Conservation (phyloP, 2,797 vertebrate species). For the Mormyrops boulengeri region DNA sequence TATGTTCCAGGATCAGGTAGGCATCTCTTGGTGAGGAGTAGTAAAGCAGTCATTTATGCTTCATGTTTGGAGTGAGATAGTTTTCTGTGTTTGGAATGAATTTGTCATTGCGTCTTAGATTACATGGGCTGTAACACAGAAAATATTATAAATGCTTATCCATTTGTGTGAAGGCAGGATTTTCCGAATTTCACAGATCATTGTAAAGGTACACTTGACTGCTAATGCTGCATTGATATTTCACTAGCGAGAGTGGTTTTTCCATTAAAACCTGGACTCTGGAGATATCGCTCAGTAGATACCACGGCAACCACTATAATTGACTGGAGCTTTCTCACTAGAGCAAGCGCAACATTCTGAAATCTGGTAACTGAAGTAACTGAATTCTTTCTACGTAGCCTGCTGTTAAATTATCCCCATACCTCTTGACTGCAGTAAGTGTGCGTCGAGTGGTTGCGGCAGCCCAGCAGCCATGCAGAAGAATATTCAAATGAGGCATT, state of each 20-base stretch:
- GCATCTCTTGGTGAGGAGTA: background rate
- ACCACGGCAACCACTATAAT: background rate
- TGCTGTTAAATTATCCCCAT: background rate
- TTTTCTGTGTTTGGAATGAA: background rate
- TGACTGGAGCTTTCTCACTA: background rate
- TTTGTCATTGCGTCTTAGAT: background rate
- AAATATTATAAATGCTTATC: background rate
- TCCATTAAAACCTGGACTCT: background rate
- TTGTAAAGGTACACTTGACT: background rate
- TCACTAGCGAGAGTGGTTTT: background rate
- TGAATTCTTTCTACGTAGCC: background rate
- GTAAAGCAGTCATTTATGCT: constrained; percentile 22
- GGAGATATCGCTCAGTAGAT: background rate
- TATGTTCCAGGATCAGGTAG: constrained; percentile 90
- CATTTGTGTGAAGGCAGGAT: background rate
- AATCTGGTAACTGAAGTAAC: background rate
- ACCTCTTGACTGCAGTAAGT: background rate
- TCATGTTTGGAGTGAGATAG: background rate
- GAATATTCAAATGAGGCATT: background rate
- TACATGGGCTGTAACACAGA: background rate
- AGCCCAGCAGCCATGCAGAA: background rate
- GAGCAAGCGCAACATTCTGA: background rate
- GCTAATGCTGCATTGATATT: background rate
- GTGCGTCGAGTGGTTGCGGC: background rate
- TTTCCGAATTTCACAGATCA: background rate